phyloP scores from a whole-genome alignment of 2,888 invertebrate species.

The Ophioninae sp. region DNA sequence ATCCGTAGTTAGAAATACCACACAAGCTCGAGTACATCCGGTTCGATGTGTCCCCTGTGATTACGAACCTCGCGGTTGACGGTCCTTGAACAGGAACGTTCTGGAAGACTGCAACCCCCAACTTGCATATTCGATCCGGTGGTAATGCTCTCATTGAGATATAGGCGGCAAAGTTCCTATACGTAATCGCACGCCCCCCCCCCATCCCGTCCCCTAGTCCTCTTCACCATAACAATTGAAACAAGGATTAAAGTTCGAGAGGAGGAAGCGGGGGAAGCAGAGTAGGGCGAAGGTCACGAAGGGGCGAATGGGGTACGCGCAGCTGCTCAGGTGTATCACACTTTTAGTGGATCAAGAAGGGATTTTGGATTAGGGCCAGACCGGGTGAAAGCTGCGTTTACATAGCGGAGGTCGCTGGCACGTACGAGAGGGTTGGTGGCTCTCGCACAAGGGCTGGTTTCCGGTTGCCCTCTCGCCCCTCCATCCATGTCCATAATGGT shows the following conservation, averaged over 20 bases:
- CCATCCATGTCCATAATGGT: slow-evolving; percentile 45
- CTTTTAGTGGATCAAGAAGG: slow-evolving; percentile 50
- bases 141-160: neutral
- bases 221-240: neutral
- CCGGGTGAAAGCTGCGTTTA: slow-evolving; percentile 30
- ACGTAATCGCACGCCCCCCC: neutral
- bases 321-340: neutral
- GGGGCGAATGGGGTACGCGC: neutral
- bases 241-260: neutral
- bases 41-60: slow-evolving; percentile 11
- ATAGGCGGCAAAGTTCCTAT: neutral
- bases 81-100: neutral
- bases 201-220: neutral
- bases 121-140: slow-evolving; percentile 25
- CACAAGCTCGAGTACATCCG: neutral
- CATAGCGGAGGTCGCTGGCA: neutral
- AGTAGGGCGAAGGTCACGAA: neutral
- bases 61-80: neutral
- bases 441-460: slow-evolving; percentile 9
- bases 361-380: slow-evolving; percentile 63
- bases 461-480: slow-evolving; percentile 37
- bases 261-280: neutral
- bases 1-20: neutral
- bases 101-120: neutral
- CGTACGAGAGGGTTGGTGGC: neutral